Conservation (phyloP, 2,113 vertebrate genomes). For the Empidonax alnorum region DNA sequence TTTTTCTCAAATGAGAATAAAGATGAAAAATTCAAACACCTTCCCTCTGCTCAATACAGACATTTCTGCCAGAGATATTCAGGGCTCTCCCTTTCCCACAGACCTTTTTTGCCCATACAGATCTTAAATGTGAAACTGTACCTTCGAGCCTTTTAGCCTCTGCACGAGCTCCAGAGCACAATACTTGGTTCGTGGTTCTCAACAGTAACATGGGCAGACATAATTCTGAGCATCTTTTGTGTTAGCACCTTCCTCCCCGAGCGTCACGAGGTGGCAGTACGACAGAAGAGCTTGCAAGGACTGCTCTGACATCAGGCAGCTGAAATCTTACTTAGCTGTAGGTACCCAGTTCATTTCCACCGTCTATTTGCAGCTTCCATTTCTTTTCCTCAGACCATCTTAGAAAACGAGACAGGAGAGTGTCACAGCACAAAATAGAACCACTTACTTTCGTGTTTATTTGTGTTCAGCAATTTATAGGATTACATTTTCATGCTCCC, state of each 20-base stretch:
- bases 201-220: rapidly evolving
- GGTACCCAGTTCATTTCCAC: rapidly evolving
- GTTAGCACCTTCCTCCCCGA: background rate
- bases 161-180: background rate
- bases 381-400: background rate
- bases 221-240: background rate
- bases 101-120: background rate
- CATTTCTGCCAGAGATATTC: background rate
- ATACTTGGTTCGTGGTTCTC: background rate
- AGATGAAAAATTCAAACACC: background rate
- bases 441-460: background rate
- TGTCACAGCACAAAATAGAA: background rate
- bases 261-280: constrained; percentile 33
- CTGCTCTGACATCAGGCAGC: background rate
- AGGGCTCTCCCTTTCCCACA: background rate
- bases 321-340: background rate
- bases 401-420: background rate
- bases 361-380: background rate
- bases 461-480: background rate
- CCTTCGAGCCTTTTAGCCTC: background rate
- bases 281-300: background rate
- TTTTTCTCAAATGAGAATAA: background rate
- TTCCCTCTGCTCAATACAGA: background rate
- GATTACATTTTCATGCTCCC: background rate
- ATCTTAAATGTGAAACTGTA: background rate